Percentiles rank a stretch among this genome's conserved stretches.
Evolutionary conservation across 2,888 invertebrate genomes (phyloP).

Genomic region (Drosophila atripex): DNA sequence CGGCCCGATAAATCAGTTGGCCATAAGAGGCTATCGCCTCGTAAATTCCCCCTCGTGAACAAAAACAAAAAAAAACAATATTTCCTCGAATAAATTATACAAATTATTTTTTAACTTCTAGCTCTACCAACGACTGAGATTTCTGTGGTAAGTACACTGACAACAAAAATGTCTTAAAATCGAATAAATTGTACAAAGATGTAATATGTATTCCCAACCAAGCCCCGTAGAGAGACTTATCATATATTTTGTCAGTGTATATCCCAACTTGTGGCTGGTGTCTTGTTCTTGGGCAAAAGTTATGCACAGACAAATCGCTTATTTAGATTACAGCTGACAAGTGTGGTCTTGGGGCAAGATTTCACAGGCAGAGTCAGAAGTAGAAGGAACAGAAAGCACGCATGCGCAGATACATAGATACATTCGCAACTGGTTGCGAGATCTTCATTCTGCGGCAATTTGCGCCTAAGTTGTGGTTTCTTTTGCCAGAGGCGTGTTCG

Average conservation of each 20-base stretch:
- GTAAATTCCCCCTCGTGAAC: conserved; percentile 47
- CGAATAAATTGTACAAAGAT: neutral
- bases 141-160: neutral
- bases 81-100: conserved; percentile 70
- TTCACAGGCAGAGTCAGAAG: neutral
- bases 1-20: conserved; percentile 43
- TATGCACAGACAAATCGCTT: conserved; percentile 74
- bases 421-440: conserved; percentile 42
- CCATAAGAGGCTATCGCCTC: conserved; percentile 55
- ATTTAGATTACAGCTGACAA: conserved; percentile 73
- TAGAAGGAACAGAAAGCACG: conserved; percentile 23
- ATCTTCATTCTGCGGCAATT: conserved; percentile 51
- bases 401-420: conserved; percentile 34
- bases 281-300: conserved; percentile 48
- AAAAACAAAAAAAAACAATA: conserved; percentile 18
- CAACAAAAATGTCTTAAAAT: neutral
- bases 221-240: neutral
- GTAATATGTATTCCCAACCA: too few species aligned
- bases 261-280: conserved; percentile 16
- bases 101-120: conserved; percentile 70
- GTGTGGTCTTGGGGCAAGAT: conserved; percentile 21
- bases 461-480: conserved; percentile 12
- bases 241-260: neutral
- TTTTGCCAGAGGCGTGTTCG: conserved; percentile 46
- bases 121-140: conserved; percentile 16